These are phyloP conservation scores for Platyscapa corneri DNA, from an alignment of 1,140 invertebrate species.

Conservation along the genomic window DNA sequence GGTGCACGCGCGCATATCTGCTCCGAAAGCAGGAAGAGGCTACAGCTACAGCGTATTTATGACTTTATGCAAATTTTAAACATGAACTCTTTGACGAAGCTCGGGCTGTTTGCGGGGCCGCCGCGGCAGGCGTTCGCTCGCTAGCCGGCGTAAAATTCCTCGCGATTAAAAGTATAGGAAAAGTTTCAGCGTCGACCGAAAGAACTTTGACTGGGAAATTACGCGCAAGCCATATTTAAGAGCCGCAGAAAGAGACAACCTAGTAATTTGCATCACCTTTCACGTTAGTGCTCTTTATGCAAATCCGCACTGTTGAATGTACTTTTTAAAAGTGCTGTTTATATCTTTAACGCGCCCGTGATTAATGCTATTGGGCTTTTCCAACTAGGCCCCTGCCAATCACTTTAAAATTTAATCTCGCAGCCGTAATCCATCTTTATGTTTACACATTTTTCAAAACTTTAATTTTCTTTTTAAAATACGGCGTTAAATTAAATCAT, in stretches of 20 bases:
- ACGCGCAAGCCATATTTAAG: not conserved
- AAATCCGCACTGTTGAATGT: not conserved
- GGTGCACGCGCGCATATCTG: not conserved
- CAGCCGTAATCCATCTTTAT: not conserved
- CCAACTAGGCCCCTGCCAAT: not conserved
- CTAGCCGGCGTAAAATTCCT: not conserved
- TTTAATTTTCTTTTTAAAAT: no score
- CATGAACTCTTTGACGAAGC: conserved; percentile 31
- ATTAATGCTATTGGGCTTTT: not conserved
- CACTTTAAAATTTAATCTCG: not conserved
- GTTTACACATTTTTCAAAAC: not conserved
- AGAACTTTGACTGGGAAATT: conserved; percentile 4
- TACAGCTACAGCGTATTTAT: conserved; percentile 40
- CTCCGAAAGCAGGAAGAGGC: not conserved
- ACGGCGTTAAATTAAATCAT: no score
- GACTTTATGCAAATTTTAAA: conserved; percentile 52
- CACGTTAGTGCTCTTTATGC: not conserved
- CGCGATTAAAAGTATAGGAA: conserved; percentile 29
- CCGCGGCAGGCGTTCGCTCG: not conserved
- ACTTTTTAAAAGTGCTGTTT: conserved; percentile 4
- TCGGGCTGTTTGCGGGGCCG: not conserved
- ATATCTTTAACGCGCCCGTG: not conserved
- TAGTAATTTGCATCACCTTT: conserved; percentile 20
- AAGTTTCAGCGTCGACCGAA: not conserved
- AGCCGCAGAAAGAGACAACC: not conserved